Base-by-base conservation (phyloP, 2,113 vertebrate species). In the Pygoscelis antarcticus region DNA sequence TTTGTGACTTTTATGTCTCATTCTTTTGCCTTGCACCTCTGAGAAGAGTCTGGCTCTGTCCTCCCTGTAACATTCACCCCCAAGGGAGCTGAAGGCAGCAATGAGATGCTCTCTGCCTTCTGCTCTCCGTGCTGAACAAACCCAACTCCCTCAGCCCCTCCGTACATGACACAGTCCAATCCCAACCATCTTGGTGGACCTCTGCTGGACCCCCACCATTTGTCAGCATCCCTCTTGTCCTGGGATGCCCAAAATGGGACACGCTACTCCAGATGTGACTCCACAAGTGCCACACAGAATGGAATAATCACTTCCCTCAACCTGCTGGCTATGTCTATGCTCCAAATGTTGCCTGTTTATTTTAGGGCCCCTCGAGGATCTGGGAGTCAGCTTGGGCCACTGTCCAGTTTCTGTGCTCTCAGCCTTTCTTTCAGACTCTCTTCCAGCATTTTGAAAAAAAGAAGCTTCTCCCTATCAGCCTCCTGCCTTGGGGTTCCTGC, bases 131-230 rank as follows among this genome's bases (percentile, higher is more conserved):
- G 38, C 60, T 70, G 60, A 75, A 54, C 25, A 49, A 88, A 40
- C 5, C 18, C 42, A 54, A 2, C 9, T 22, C 22, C 12, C 46
- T 66, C 47, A 66, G 30, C 9, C 15, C 5, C 38, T 72, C 29
- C 3, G 1, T 42, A 60, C 0, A 0, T 55, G 15, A n/a, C 16
- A 16, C 1, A 3, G 40, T 9, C 38, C 57, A 66, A 7, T 7
- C 11, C 29, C 23, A 88, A 36, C 6, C 25, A 26, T 42, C 52
- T n/a, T 51, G 55, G 19, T 30, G 23, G 60, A 87, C 11, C 38
- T 70, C 74, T 82, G 46, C n/a, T 79, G 47, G 40, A 68, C 38
- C 9, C 13, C 25, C 65, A 42, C 15, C 7, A 3, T 27, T 40
- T 66, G 10, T 44, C 64, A 86, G 55, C 22, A 49, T 32, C 61